Evolutionary conservation across 1,140 invertebrate species (phyloP), one percentile per base, ranked within the genome.

Genomic region (Teleogryllus occipitalis): DNA sequence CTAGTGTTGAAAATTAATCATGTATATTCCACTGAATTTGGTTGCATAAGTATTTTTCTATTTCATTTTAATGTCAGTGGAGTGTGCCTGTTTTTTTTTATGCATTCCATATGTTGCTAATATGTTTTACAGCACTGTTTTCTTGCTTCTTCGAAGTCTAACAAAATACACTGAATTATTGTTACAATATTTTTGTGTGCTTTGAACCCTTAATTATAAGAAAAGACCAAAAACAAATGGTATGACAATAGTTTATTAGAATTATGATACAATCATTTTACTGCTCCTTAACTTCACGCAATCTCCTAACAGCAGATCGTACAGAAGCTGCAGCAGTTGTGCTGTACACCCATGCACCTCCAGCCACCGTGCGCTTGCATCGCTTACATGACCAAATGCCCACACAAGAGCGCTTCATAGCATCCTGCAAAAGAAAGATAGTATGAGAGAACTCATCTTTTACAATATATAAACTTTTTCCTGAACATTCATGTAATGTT

Each of bases 341-440:
- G 39, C 95, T 96, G 88, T 98, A 98, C 14, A 97, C 95, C 93
- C 97, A 99, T 12, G 98, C 97, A 82, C 97, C 98, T 83, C 95
- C 94, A 84, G 97, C 97, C 78, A 99, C 96, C 79, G 94, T 95
- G 83, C 98, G 95, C 85, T 96, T 96, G 87, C 98, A 99, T 39
- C 96, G 90, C 86, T 95, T 95, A 89, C 98, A 99, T 39, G 92
- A 93, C 98, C 98, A 99, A 86, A 99, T 99, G 81, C 98, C 98
- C 80, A 99, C 98, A 86, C 96, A 97, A 81, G 91, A 92, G 81
- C 98, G 91, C 86, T 98, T 99, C 97, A 99, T 99, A 76, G 96
- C 92, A 88, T 99, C 97, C 97, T 99, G 85, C 7, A 86, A 84
- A 87, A 85, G 18, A 18, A 8, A 78, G 54, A 65, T 22, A 78